Percentiles rank a stretch among this genome's conserved stretches.
Conservation (phyloP, 2,888 invertebrate genomes). For the Amblyteles armatorius region DNA sequence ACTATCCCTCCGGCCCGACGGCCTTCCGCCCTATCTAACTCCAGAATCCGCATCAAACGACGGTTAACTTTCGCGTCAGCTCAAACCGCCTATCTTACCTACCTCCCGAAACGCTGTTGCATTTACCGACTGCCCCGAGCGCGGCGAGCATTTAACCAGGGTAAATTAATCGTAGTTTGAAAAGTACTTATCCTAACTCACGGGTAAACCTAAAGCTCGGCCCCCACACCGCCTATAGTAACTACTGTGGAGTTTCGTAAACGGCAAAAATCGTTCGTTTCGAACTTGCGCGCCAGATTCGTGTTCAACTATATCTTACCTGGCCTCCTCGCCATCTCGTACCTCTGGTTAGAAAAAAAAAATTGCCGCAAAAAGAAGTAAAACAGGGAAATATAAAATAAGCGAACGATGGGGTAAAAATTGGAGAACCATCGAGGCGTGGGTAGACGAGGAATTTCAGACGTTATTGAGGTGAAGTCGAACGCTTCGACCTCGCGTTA, state of each 20-base stretch:
- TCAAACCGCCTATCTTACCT: slow-evolving; percentile 22
- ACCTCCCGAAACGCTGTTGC: slow-evolving; percentile 58
- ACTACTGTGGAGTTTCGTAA: slow-evolving; percentile 15
- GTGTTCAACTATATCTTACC: slow-evolving; percentile 25
- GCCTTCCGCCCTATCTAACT: slow-evolving; percentile 18
- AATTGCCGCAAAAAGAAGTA: neutral
- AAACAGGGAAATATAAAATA: neutral
- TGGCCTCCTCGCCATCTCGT: neutral
- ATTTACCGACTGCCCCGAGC: slow-evolving; percentile 58
- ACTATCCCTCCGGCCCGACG: neutral
- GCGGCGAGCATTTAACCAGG: slow-evolving; percentile 55
- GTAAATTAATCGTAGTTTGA: slow-evolving; percentile 63
- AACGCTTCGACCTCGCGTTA: neutral
- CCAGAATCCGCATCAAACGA: slow-evolving; percentile 40
- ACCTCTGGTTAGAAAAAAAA: neutral
- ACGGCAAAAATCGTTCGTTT: slow-evolving; percentile 52
- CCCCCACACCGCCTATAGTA: neutral
- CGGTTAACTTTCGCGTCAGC: slow-evolving; percentile 39
- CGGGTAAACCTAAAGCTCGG: slow-evolving; percentile 57
- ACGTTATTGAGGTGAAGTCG: neutral
- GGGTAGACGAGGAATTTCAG: neutral
- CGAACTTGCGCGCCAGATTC: slow-evolving; percentile 18
- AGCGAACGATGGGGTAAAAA: neutral
- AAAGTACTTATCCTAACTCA: slow-evolving; percentile 65
- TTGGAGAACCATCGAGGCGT: neutral